Conservation (phyloP, 1,140 invertebrate species). For the Hirudo medicinalis region DNA sequence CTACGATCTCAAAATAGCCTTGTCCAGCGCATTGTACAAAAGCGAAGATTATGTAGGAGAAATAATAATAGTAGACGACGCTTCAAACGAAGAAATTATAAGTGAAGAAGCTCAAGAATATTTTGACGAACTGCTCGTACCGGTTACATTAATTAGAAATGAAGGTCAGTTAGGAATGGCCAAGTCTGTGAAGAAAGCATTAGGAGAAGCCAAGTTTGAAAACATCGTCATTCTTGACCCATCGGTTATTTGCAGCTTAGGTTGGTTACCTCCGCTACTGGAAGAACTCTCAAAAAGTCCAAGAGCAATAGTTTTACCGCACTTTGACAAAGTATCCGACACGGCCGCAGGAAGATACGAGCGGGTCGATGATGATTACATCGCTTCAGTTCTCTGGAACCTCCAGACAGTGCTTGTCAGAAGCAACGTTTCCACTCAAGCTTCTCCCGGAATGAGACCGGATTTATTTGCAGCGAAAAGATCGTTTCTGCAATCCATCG, state of each 20-base stretch:
- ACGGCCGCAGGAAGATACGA: constrained; percentile 14
- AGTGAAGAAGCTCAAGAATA: background rate
- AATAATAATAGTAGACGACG: constrained; percentile 21
- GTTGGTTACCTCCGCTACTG: constrained; percentile 21
- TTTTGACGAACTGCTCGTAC: background rate
- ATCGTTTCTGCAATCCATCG: constrained; percentile 14
- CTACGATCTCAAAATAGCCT: constrained; percentile 20
- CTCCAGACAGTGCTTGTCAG: constrained; percentile 3
- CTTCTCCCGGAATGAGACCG: constrained; percentile 18
- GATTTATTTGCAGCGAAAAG: constrained; percentile 17
- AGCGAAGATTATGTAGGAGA: constrained; percentile 13
- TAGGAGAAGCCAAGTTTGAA: constrained; percentile 5
- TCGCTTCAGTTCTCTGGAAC: constrained; percentile 15
- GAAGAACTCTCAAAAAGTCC: constrained; percentile 2
- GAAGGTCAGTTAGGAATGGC: background rate
- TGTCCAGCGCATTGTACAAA: constrained; percentile 11
- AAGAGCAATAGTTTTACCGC: constrained; percentile 19
- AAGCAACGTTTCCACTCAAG: background rate
- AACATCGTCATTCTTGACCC: constrained; percentile 19
- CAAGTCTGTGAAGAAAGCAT: background rate
- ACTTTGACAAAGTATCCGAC: constrained; percentile 19
- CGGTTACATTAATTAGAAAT: background rate
- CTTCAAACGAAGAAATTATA: constrained; percentile 17
- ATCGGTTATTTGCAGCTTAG: constrained; percentile 9
- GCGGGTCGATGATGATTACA: constrained; percentile 1